Evolutionary conservation across 2,113 vertebrate genomes (phyloP).

Genomic region (Ancistrus triradiatus): DNA sequence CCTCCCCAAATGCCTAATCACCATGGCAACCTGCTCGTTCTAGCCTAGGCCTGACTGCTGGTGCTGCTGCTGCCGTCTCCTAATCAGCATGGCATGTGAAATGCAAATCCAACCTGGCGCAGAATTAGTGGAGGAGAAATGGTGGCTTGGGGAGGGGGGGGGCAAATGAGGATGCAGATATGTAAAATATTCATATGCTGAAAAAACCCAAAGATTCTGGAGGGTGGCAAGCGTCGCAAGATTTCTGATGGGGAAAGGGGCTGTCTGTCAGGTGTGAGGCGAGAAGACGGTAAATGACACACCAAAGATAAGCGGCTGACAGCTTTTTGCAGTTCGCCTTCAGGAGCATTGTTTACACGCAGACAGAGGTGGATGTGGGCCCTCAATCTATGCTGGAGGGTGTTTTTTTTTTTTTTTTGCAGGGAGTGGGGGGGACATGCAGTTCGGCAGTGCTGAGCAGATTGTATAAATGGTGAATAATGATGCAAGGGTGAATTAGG

Average conservation of each 20-base stretch:
- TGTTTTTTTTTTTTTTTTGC: background rate
- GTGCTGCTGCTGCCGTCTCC: conserved; percentile 72
- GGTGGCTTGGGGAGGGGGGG: conserved; percentile 54
- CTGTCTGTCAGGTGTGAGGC: conserved; percentile 68
- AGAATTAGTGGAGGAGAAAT: conserved; percentile 97
- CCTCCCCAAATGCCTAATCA: conserved; percentile 80
- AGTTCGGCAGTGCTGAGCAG: conserved; percentile 7
- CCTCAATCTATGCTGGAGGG: conserved; percentile 47
- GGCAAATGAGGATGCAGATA: conserved; percentile 79
- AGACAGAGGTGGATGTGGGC: conserved; percentile 80
- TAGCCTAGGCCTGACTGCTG: conserved; percentile 80
- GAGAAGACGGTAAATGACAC: conserved; percentile 92
- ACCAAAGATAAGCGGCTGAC: conserved; percentile 98
- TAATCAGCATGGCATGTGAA: conserved; percentile 91
- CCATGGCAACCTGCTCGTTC: conserved; percentile 89
- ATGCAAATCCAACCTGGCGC: conserved; percentile 98
- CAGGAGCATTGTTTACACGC: conserved; percentile 91
- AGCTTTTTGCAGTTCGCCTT: conserved; percentile 87
- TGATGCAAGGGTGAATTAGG: background rate
- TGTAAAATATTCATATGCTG: conserved; percentile 98
- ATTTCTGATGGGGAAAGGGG: conserved; percentile 53
- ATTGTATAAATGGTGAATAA: conserved; percentile 1
- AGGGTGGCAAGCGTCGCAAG: conserved; percentile 52
- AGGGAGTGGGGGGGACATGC: background rate
- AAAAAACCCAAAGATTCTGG: conserved; percentile 61